Base-by-base conservation (phyloP, 30 jellyfish, hydroid and myxozoan genomes). In the Euphysa ruthae region DNA sequence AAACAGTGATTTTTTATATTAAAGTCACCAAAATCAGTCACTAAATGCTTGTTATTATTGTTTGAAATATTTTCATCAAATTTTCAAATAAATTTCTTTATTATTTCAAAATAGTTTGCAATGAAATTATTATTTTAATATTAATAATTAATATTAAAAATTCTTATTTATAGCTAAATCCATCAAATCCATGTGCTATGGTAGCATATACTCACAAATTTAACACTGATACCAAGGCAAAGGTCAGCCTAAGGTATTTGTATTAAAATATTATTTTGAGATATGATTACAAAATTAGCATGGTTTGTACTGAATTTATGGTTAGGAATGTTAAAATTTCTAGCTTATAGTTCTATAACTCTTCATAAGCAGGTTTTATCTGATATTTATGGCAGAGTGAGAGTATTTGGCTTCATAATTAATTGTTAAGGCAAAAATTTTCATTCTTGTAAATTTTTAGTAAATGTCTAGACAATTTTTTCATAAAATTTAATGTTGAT, bases 201-300 rank as follows among this genome's bases (percentile, higher is more conserved):
- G 21, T 79, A 18, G 34, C 82, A n/a, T 87, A 79, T 32, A 86
- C 93, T 14, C 94, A 87, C 63, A 55, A 58, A 28, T 55, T 73
- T 21, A 32, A 68, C 27, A 50, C 66, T 31, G 94, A 87, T 23
- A 80, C 93, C 27, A 87, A 69, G 28, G 51, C 81, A 0, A 87
- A 87, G 50, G 74, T 84, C 5, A 34, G 87, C 12, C 55, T 71
- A 64, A 79, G 74, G 97, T 87, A 56, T 21, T 6, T 12, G 14
- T 14, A 22, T 50, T 30, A 23, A 38, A 38, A 38, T 12, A 8
- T 38, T 38, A 8, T 38, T 38, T 38, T 8, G n/a, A 8, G 14
- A 38, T 12, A 8, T 8, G n/a, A 38, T 38, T 38, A 38, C 12
- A 38, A 38, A 12, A 38, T n/a, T 38, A 8, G 52, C 12, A 38